Percentiles rank a stretch among this genome's conserved stretches.
These are phyloP conservation scores for Andrena bicolor DNA, from an alignment of 2,888 invertebrate genomes.

Conservation along the genomic window DNA sequence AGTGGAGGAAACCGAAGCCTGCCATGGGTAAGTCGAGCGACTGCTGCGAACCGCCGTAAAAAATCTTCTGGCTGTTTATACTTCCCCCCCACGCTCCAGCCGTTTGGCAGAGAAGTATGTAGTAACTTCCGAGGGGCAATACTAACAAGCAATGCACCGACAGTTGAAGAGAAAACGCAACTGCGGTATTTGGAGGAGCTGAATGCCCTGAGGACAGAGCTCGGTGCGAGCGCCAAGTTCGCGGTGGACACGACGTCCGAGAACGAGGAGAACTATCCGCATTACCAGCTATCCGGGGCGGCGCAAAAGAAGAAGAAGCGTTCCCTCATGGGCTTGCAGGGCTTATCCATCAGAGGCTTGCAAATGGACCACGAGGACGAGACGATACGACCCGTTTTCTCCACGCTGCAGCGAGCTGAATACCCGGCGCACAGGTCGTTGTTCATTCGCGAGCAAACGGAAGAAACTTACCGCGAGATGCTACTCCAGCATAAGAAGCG, in stretches of 20 bases:
- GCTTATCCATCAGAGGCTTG: conserved; percentile 75
- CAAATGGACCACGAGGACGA: conserved; percentile 79
- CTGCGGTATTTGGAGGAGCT: conserved; percentile 82
- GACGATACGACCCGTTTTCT: conserved; percentile 82
- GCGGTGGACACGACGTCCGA: conserved; percentile 81
- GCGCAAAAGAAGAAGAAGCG: conserved; percentile 79
- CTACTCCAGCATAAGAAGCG: conserved; percentile 90
- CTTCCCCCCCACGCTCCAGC: conserved; percentile 58
- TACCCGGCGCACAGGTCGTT: conserved; percentile 81
- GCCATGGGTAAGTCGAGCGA: conserved; percentile 85
- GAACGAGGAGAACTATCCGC: conserved; percentile 82
- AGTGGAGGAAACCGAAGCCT: conserved; percentile 82
- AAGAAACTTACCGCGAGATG: conserved; percentile 90
- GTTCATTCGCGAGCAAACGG: conserved; percentile 86
- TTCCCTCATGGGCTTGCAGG: conserved; percentile 69
- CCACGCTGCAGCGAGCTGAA: conserved; percentile 80
- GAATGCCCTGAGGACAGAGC: conserved; percentile 79
- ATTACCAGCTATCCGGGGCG: conserved; percentile 71
- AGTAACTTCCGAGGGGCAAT: conserved; percentile 65
- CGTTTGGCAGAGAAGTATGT: conserved; percentile 70
- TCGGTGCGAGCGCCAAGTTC: conserved; percentile 77
- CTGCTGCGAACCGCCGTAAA: conserved; percentile 40
- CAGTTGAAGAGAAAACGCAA: conserved; percentile 82
- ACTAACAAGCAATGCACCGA: conserved; percentile 70
- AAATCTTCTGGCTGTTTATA: conserved; percentile 60